These are phyloP conservation scores for Philhelius pedissequus DNA, from an alignment of 2,888 invertebrate species.

Conservation along the genomic window DNA sequence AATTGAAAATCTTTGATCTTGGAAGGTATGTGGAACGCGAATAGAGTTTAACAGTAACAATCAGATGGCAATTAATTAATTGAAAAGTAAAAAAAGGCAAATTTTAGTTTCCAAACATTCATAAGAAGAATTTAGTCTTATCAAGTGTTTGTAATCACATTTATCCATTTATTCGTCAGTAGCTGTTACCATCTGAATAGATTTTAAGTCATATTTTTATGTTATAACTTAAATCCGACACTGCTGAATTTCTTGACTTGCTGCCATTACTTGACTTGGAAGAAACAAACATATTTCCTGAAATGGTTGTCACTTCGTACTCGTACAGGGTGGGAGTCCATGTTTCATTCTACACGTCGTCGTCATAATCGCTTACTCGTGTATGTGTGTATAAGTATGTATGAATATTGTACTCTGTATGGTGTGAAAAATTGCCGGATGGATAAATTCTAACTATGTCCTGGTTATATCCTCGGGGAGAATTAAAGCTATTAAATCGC, in stretches of 20 bases:
- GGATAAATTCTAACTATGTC: slow-evolving; percentile 43
- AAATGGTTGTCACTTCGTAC: slow-evolving; percentile 24
- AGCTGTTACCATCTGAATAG: too few relatives aligned
- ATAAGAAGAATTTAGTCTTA: too few relatives aligned
- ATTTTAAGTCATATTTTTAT: too few relatives aligned
- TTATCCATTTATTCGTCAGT: too few relatives aligned
- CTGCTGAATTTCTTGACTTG: slow-evolving; percentile 13
- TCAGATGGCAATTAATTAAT: too few relatives aligned
- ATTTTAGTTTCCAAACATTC: too few relatives aligned
- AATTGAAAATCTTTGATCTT: too few relatives aligned
- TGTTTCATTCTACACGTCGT: neutral
- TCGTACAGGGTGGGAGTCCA: neutral
- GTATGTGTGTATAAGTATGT: too few relatives aligned
- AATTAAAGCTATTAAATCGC: slow-evolving; percentile 52
- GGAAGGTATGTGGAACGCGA: too few relatives aligned
- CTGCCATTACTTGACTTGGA: slow-evolving; percentile 14
- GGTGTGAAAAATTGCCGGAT: slow-evolving; percentile 37
- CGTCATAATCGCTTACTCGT: neutral
- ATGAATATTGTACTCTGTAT: neutral
- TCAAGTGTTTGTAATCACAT: too few relatives aligned
- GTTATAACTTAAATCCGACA: neutral
- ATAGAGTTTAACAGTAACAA: too few relatives aligned
- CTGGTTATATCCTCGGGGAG: slow-evolving; percentile 28
- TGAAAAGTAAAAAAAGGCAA: too few relatives aligned
- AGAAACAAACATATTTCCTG: slow-evolving; percentile 32